Percentiles rank a stretch among this genome's conserved stretches.
These are phyloP conservation scores for Percopsis transmontana DNA, from an alignment of 2,113 vertebrate species.

Conservation along the genomic window DNA sequence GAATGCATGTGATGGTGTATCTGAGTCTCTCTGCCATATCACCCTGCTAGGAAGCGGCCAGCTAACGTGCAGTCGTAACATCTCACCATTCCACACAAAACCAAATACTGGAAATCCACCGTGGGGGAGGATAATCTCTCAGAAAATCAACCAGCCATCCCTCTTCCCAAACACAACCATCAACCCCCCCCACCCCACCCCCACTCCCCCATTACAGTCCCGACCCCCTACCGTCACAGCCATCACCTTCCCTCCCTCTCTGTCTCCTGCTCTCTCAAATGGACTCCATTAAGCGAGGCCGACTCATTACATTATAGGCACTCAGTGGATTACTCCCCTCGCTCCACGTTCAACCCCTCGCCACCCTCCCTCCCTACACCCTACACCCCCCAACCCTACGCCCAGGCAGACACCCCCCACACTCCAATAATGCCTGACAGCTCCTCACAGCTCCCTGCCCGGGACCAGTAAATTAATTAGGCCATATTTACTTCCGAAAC, in stretches of 20 bases:
- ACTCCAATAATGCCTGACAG: neutral
- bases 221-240: slow-evolving; percentile 6
- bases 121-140: neutral
- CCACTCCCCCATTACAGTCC: neutral
- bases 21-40: neutral
- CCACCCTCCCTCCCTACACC: slow-evolving; percentile 18
- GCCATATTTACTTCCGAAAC: slow-evolving; percentile 55
- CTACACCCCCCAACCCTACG: neutral
- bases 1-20: neutral
- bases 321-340: slow-evolving; percentile 73
- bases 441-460: slow-evolving; percentile 26
- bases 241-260: slow-evolving; percentile 8
- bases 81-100: neutral
- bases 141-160: neutral
- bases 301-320: slow-evolving; percentile 76
- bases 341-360: slow-evolving; percentile 29
- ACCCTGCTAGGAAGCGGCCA: neutral
- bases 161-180: neutral
- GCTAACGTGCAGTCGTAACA: neutral
- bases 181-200: neutral
- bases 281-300: slow-evolving; percentile 67
- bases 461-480: slow-evolving; percentile 66
- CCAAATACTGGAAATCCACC: slow-evolving; percentile 1
- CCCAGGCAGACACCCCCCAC: neutral
- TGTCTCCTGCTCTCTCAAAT: slow-evolving; percentile 51